Evolutionary conservation across 2,113 vertebrate genomes (phyloP).

Genomic region (Lycocorax pyrrhopterus): DNA sequence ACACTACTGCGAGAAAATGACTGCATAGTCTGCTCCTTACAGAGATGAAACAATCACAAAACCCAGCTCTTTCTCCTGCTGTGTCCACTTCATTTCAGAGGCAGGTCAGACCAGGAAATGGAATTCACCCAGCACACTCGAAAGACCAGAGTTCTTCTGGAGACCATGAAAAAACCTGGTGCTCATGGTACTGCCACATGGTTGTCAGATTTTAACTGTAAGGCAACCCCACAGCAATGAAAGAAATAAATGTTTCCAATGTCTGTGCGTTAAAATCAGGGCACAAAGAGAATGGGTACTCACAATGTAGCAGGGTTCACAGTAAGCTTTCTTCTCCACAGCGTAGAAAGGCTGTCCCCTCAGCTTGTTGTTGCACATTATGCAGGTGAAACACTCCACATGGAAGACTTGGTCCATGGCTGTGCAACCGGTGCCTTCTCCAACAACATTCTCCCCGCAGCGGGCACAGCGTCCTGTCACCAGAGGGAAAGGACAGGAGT

Average conservation of each 20-base stretch:
- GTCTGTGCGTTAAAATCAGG: neutral
- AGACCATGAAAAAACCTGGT: neutral
- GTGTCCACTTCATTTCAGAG: neutral
- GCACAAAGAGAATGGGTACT: constrained; percentile 53
- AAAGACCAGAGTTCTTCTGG: neutral
- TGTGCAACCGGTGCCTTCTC: constrained; percentile 94
- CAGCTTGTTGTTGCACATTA: constrained; percentile 88
- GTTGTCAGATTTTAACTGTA: neutral
- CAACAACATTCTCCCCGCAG: constrained; percentile 95
- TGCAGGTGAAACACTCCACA: constrained; percentile 92
- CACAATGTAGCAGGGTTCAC: constrained; percentile 96
- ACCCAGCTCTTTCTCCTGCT: neutral
- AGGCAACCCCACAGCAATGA: neutral
- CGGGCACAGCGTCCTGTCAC: constrained; percentile 88
- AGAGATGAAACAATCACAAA: neutral
- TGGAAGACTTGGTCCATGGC: constrained; percentile 99
- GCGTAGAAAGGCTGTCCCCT: constrained; percentile 96
- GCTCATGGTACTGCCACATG: neutral
- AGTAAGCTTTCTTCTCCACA: constrained; percentile 96
- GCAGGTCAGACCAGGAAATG: neutral
- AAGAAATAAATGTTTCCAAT: neutral
- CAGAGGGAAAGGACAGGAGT: neutral
- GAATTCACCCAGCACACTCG: neutral
- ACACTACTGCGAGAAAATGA: neutral
- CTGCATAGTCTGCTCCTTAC: neutral